A percentile compares a stretch with the other conserved stretches of the same genome.
phyloP scores from a whole-genome alignment of 2,797 vertebrate genomes.

The Melanotaenia trifasciata region DNA sequence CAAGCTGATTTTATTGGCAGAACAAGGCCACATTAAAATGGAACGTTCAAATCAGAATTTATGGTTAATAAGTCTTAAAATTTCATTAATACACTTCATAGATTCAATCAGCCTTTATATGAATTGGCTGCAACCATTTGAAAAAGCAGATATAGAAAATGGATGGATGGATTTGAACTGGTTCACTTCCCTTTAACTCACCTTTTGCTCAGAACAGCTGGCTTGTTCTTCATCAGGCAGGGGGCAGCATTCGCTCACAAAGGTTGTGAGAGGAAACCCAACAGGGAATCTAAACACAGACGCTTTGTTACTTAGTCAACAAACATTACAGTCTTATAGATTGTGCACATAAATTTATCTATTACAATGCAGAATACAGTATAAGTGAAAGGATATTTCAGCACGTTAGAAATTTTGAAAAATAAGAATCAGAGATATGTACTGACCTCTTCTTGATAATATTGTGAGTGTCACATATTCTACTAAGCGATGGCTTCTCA shows the following conservation, averaged over 20 bases:
- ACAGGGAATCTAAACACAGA: constrained; percentile 57
- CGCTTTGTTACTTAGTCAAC: neutral
- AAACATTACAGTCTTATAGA: neutral
- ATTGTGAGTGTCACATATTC: constrained; percentile 74
- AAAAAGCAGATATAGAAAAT: too few relatives aligned
- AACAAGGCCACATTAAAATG: constrained; percentile 3
- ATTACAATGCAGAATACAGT: neutral
- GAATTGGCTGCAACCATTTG: too few relatives aligned
- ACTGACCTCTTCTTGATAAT: constrained; percentile 68
- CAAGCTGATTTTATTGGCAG: constrained; percentile 61
- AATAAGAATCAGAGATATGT: neutral
- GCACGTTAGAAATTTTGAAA: neutral
- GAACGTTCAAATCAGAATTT: neutral
- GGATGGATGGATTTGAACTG: neutral
- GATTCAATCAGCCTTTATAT: neutral
- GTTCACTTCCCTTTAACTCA: constrained; percentile 48
- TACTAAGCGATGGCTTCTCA: constrained; percentile 28
- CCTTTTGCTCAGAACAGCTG: constrained; percentile 67
- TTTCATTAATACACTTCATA: neutral
- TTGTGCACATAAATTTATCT: neutral
- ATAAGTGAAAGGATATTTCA: neutral
- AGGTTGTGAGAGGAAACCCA: constrained; percentile 56
- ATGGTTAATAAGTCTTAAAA: neutral
- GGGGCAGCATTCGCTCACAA: constrained; percentile 78
- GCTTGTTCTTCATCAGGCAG: constrained; percentile 41